Base-by-base conservation (phyloP, 1,140 invertebrate species). In the Orius insidiosus region DNA sequence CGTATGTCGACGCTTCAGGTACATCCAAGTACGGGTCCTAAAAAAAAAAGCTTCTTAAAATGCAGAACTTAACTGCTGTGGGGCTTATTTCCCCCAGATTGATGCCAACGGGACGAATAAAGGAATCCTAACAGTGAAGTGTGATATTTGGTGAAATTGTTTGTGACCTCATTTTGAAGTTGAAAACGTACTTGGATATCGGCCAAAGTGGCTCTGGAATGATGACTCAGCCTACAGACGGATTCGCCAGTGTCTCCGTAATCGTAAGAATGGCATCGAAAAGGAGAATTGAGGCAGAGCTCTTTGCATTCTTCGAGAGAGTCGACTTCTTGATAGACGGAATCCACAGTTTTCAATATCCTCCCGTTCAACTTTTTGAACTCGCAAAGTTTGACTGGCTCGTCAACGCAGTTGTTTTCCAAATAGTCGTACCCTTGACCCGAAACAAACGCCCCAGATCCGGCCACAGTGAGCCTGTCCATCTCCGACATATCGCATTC, bases 271-370 rank as follows among this genome's bases (percentile, higher is more conserved):
- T 90, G 86, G 60, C 88, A 94, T 57, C 80, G 68, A 62, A 72
- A 74, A 5, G 85, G 81, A 7, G 85, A 86, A 56, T 81, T 86
- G 16, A 92, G 67, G 58, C 88, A 93, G 32, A 89, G 69, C 53
- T 89, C 83, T 39, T 85, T 74, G 60, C 83, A 87, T 64, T 87
- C 86, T 48, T 87, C 84, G 41, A 85, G 68, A 3, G 78, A 85
- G 11, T 77, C 78, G 1, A 90, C 79, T 55, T 89, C 85, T 66
- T 88, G 83, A 58, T 86, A 90, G 5, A 93, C 87, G 2, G 85
- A 86, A 57, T 94, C 88, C 2, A 93, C 88, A 0, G 89, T 93
- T 63, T 94, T 93, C 24, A 93, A 63, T 53, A 93, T 92, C 47
- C 83, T 73, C 0, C 85, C 85, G 19, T 71, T 74, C 53, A 90